A percentile compares a stretch with the other conserved stretches of the same genome.
phyloP scores from a whole-genome alignment of 2,888 invertebrate species.

The Esperia sulphurella region DNA sequence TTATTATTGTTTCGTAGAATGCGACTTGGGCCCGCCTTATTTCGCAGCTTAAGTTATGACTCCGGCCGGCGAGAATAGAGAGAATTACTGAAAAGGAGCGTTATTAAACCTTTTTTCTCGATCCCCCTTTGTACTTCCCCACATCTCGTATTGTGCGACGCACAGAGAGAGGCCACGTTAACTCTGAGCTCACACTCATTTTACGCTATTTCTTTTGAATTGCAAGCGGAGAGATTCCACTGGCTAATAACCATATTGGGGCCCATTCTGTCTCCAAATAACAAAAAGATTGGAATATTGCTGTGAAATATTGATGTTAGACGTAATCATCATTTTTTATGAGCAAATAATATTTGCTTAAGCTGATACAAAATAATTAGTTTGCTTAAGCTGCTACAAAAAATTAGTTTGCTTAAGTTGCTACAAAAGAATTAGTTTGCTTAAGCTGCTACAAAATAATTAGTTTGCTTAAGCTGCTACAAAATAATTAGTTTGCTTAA shows the following conservation, averaged over 20 bases:
- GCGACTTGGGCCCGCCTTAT: constrained; percentile 48
- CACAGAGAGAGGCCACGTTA: not conserved
- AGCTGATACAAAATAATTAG: no score
- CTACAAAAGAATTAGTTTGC: no score
- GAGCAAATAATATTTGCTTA: no score
- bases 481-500: no score
- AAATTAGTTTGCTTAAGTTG: no score
- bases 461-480: no score
- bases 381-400: no score
- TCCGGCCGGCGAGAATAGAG: constrained; percentile 35
- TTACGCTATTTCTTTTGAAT: not conserved
- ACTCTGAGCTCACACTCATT: not conserved
- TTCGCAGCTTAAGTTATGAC: constrained; percentile 52
- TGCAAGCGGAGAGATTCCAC: not conserved
- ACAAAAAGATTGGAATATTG: no score
- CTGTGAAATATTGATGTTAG: not conserved
- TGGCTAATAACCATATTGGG: not conserved
- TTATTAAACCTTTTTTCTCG: constrained; percentile 45
- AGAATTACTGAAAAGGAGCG: constrained; percentile 27
- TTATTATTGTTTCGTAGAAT: constrained; percentile 71
- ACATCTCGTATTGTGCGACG: not conserved
- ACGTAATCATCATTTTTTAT: no score
- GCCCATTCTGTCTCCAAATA: no score
- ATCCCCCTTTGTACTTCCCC: constrained; percentile 28
- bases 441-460: no score